Evolutionary conservation across 2,888 invertebrate genomes (phyloP).

Genomic region (Nudaria mundana): DNA sequence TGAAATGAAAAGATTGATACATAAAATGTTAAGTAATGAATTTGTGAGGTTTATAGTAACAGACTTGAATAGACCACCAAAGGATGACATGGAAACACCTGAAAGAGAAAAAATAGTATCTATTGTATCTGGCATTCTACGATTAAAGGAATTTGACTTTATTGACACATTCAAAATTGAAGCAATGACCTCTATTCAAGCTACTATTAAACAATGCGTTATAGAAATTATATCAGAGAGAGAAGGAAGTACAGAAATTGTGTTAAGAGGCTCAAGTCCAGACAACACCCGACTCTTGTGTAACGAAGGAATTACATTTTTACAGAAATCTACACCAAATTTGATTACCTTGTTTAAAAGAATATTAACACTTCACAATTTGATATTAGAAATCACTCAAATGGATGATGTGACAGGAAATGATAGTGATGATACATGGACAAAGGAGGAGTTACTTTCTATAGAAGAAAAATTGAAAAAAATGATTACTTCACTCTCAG

Average conservation of each 20-base stretch:
- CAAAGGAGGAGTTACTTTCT: conserved; percentile 84
- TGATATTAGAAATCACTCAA: conserved; percentile 88
- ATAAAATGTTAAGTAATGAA: conserved; percentile 97
- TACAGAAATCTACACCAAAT: conserved; percentile 84
- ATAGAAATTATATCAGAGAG: conserved; percentile 84
- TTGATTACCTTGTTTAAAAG: conserved; percentile 86
- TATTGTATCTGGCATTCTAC: conserved; percentile 93
- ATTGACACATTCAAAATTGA: conserved; percentile 93
- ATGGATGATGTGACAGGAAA: conserved; percentile 80
- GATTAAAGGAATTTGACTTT: conserved; percentile 93
- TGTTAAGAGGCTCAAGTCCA: conserved; percentile 66
- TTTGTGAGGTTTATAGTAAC: conserved; percentile 95
- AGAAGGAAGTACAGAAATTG: conserved; percentile 70
- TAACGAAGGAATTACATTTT: conserved; percentile 85
- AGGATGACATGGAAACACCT: conserved; percentile 79
- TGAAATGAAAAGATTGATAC: conserved; percentile 97
- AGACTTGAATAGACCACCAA: conserved; percentile 92
- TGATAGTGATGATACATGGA: conserved; percentile 86
- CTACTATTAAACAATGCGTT: conserved; percentile 93
- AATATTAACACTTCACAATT: conserved; percentile 87
- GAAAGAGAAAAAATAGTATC: conserved; percentile 93
- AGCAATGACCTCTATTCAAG: conserved; percentile 92
- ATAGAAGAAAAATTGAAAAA: conserved; percentile 88
- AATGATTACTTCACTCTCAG: conserved; percentile 90
- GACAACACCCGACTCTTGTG: conserved; percentile 81